phyloP scores from a whole-genome alignment of 2,888 invertebrate species.

The Dascillus cervinus region DNA sequence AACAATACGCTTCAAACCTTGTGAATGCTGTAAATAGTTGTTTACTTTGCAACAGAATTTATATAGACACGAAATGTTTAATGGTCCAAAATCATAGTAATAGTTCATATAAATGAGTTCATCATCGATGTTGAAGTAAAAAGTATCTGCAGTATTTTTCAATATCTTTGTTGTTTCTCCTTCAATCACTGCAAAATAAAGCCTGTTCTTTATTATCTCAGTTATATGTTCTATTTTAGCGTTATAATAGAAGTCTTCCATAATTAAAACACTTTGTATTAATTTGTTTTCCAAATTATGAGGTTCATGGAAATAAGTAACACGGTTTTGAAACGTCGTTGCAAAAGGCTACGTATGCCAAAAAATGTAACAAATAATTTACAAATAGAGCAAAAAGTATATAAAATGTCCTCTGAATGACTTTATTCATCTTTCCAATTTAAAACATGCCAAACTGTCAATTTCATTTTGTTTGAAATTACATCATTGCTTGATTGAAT shows the following conservation, averaged over 20 bases:
- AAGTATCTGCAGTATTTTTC: slow-evolving; percentile 57
- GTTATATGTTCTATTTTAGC: slow-evolving; percentile 33
- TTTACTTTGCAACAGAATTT: slow-evolving; percentile 73
- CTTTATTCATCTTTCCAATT: slow-evolving; percentile 29
- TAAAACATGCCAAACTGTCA: slow-evolving; percentile 19
- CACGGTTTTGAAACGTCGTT: slow-evolving; percentile 22
- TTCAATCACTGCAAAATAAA: slow-evolving; percentile 70
- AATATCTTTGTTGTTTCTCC: slow-evolving; percentile 54
- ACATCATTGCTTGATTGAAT: too few relatives aligned
- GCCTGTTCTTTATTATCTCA: slow-evolving; percentile 40
- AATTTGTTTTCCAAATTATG: slow-evolving; percentile 6
- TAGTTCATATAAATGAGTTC: slow-evolving; percentile 76
- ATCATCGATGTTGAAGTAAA: slow-evolving; percentile 73
- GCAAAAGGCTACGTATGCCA: slow-evolving; percentile 25
- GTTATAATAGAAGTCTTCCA: slow-evolving; percentile 24
- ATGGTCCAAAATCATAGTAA: slow-evolving; percentile 84
- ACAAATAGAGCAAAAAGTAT: slow-evolving; percentile 23
- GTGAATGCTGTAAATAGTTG: slow-evolving; percentile 59
- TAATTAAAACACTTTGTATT: slow-evolving; percentile 11
- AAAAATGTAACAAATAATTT: slow-evolving; percentile 30
- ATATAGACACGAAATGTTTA: slow-evolving; percentile 79
- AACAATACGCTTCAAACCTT: slow-evolving; percentile 61
- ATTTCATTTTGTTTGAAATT: slow-evolving; percentile 11
- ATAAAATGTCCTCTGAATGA: slow-evolving; percentile 20
- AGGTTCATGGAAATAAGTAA: slow-evolving; percentile 20